Evolutionary conservation across 2,888 invertebrate species (phyloP), one percentile per base, ranked within the genome.

Genomic region (Baronia brevicornis): DNA sequence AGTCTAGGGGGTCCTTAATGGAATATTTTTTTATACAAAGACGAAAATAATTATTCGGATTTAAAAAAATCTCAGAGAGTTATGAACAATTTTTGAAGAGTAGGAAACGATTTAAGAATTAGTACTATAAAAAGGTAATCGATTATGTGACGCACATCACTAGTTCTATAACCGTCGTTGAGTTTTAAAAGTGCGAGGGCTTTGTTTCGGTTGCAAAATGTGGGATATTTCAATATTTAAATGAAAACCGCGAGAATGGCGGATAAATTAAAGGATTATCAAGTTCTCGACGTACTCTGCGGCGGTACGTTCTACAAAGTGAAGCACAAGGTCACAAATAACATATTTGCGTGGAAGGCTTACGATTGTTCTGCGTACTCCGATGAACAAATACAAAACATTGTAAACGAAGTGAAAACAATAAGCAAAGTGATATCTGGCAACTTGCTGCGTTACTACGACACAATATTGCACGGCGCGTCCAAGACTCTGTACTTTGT

Each of bases 251-350:
- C 36, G 21, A 69, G 38, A 60, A 84, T 80, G 79, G 46, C 68
- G 48, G 71, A 66, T 60, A 80, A 80, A 61, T 51, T 84, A 44
- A 78, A 68, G 51, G 71, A 82, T 52, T 84, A 82, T 65, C 79
- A 80, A 71, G 84, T 84, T 54, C 55, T 84, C 57, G 84, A 84
- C 62, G 73, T 84, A 52, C 62, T 80, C 59, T 69, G 77, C 55
- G 68, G 73, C 39, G 80, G 80, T 46, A 75, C 80, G 51, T 77
- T 82, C 67, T 84, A 84, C 48, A 84, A 84, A 75, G 84, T 85
- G 51, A 68, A 68, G 50, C 82, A 84, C 75, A 84, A 84, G 77
- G 77, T 74, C 72, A 82, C 77, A 44, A 72, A 75, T 60, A 73
- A 74, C 52, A 70, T 82, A 62, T 80, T 77, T 57, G 72, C 78